These are phyloP conservation scores for Sebastes reedi DNA, from an alignment of 2,797 vertebrate species.

Conservation along the genomic window DNA sequence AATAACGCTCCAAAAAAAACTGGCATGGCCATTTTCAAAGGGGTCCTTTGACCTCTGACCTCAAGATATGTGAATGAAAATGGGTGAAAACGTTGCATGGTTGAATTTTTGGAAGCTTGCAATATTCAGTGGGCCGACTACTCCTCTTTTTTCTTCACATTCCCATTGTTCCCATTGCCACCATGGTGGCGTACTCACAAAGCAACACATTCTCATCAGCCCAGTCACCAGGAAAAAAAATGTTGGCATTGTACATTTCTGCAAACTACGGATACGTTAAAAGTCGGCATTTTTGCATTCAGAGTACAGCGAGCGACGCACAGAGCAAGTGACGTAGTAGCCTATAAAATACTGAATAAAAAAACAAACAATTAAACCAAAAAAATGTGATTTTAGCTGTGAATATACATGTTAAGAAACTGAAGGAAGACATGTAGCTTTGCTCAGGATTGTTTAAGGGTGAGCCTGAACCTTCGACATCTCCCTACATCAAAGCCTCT, in stretches of 20 bases:
- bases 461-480: slow-evolving; percentile 55
- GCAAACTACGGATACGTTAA: background rate
- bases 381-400: background rate
- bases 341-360: too few species aligned
- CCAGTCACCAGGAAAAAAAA: background rate
- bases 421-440: background rate
- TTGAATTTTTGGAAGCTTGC: background rate
- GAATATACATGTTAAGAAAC: background rate
- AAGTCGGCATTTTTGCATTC: too few species aligned
- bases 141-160: background rate
- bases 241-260: background rate
- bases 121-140: background rate
- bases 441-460: slow-evolving; percentile 17
- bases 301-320: too few species aligned
- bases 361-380: background rate
- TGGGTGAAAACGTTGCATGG: background rate
- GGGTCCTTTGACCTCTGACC: too few species aligned
- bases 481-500: slow-evolving; percentile 69
- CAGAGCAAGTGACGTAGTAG: too few species aligned
- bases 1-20: too few species aligned
- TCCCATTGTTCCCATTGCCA: background rate
- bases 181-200: background rate
- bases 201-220: background rate
- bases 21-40: too few species aligned
- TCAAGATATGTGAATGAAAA: too few species aligned